phyloP scores from a whole-genome alignment of 2,113 vertebrate species.

The Trogon melanurus region DNA sequence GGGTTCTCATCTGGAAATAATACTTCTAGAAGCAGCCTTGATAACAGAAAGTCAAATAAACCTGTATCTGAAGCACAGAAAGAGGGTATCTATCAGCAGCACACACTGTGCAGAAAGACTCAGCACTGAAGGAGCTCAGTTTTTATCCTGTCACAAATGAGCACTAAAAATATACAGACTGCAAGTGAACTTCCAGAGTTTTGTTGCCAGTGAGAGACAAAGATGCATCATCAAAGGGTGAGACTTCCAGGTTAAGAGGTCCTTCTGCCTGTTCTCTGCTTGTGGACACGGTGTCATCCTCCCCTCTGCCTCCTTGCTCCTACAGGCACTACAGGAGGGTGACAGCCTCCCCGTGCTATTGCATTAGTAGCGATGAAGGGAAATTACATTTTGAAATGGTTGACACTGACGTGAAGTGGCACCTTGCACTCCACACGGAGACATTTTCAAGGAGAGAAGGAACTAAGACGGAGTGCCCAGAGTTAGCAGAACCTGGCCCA shows the following conservation, averaged over 20 bases:
- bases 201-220: neutral
- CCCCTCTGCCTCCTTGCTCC: neutral
- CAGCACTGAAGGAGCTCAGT: neutral
- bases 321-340: neutral
- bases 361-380: neutral
- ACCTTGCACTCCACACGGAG: neutral
- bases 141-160: neutral
- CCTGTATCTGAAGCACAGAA: neutral
- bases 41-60: neutral
- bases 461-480: neutral
- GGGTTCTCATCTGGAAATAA: neutral
- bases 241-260: neutral
- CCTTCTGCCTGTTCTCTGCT: neutral
- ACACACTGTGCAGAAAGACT: neutral
- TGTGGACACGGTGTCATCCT: accelerated
- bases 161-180: slow-evolving; percentile 24
- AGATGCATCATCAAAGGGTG: neutral
- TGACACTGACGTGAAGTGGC: neutral
- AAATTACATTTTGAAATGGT: neutral
- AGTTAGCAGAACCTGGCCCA: neutral
- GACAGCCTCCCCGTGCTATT: neutral
- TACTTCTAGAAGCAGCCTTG: neutral
- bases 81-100: neutral
- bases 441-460: neutral
- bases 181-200: neutral